Conservation (phyloP, 2,113 vertebrate genomes). For the Apus apus region DNA sequence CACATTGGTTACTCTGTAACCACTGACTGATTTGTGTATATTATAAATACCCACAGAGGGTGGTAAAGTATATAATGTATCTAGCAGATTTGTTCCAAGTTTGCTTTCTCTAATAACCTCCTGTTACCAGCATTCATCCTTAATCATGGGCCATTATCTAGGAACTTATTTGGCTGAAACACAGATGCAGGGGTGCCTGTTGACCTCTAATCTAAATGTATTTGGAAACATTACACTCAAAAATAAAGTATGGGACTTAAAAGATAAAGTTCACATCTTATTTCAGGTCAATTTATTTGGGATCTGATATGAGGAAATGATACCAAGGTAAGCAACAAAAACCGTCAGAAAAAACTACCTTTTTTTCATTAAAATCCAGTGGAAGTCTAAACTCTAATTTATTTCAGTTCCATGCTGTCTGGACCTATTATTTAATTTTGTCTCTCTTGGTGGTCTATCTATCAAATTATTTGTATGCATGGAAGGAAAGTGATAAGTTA, state of each 20-base stretch:
- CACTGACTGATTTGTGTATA: neutral
- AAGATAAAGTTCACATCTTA: neutral
- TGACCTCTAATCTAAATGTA: conserved; percentile 14
- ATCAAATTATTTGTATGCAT: conserved; percentile 77
- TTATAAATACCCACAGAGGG: conserved; percentile 55
- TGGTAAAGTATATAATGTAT: conserved; percentile 21
- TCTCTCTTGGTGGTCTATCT: conserved; percentile 71
- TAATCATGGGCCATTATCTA: conserved; percentile 65
- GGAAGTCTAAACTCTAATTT: conserved; percentile 66
- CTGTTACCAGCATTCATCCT: conserved; percentile 43
- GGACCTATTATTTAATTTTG: conserved; percentile 76
- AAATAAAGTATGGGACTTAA: conserved; percentile 28
- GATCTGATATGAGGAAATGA: neutral
- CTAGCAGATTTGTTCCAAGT: conserved; percentile 24
- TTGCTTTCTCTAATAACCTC: conserved; percentile 57
- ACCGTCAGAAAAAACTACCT: conserved; percentile 1
- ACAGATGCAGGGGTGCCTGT: conserved; percentile 12
- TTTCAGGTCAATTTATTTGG: conserved; percentile 40
- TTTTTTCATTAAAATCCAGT: neutral
- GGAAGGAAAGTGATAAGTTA: conserved; percentile 75
- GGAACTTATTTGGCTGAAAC: conserved; percentile 46
- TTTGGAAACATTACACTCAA: conserved; percentile 15
- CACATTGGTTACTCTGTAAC: neutral
- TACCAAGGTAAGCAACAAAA: conserved; percentile 15
- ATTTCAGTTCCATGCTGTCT: conserved; percentile 59